Conservation (phyloP, 2,888 invertebrate genomes). For the Neoaliturus tenellus region DNA sequence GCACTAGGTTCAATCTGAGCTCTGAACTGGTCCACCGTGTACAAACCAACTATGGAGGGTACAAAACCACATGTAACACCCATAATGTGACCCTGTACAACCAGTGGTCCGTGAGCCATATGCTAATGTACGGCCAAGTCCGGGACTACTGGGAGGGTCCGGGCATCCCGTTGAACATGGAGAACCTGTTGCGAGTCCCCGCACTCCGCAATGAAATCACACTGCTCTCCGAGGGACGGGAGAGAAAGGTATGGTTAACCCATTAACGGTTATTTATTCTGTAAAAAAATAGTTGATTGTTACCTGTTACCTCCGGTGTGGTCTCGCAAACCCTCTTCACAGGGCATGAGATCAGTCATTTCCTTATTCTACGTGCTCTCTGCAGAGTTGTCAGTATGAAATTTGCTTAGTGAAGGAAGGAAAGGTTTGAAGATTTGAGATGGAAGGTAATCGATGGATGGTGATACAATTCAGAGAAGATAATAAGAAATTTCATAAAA, state of each 20-base stretch:
- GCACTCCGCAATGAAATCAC: not conserved
- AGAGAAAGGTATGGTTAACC: slow-evolving; percentile 11
- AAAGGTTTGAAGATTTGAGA: too few species aligned
- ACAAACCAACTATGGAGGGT: slow-evolving; percentile 3
- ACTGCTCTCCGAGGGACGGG: not conserved
- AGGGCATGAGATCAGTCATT: too few species aligned
- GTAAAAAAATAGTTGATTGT: too few species aligned
- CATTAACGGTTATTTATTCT: too few species aligned
- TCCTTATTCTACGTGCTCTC: too few species aligned
- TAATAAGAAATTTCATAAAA: too few species aligned
- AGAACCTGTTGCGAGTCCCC: slow-evolving; percentile 12
- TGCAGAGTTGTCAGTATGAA: too few species aligned
- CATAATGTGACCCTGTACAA: slow-evolving; percentile 25
- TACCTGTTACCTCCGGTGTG: too few species aligned
- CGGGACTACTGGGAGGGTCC: slow-evolving; percentile 31
- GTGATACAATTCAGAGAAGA: too few species aligned
- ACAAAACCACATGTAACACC: slow-evolving; percentile 12
- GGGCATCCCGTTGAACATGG: not conserved
- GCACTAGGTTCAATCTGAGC: not conserved
- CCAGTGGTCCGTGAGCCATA: slow-evolving; percentile 25
- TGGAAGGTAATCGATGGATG: too few species aligned
- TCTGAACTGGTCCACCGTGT: not conserved
- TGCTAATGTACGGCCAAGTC: not conserved
- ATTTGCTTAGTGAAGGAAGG: too few species aligned
- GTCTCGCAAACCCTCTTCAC: too few species aligned